Conservation (phyloP, 2,888 invertebrate species). For the Galeopsomyia nigrocyanea region DNA sequence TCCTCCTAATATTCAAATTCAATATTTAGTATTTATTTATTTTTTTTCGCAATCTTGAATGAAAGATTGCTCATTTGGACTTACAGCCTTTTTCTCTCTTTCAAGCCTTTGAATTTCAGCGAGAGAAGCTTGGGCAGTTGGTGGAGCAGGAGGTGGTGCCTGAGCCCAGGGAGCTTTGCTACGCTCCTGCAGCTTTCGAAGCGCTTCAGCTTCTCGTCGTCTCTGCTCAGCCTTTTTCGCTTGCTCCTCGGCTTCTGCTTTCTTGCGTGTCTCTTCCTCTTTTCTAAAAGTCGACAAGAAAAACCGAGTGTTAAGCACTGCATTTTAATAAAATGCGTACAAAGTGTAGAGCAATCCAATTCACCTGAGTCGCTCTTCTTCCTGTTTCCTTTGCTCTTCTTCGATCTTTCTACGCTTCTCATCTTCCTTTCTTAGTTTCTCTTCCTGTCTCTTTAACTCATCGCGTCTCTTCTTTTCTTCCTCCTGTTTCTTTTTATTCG, state of each 20-base stretch:
- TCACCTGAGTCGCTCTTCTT: constrained; percentile 62
- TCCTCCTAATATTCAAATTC: constrained; percentile 57
- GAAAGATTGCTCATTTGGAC: constrained; percentile 28
- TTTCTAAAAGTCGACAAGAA: constrained; percentile 51
- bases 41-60: no score
- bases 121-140: constrained; percentile 69
- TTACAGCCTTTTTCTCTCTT: constrained; percentile 70
- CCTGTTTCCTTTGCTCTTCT: constrained; percentile 66
- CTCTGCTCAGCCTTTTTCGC: constrained; percentile 69
- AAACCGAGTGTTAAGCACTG: no score
- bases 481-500: constrained; percentile 67
- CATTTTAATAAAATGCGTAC: no score
- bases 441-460: constrained; percentile 64
- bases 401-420: constrained; percentile 70
- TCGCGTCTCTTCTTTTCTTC: constrained; percentile 67
- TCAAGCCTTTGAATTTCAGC: constrained; percentile 74
- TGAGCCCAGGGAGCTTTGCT: constrained; percentile 74
- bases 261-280: constrained; percentile 61
- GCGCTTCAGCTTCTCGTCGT: constrained; percentile 69
- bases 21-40: constrained; percentile 8
- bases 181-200: constrained; percentile 69
- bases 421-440: constrained; percentile 70
- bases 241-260: constrained; percentile 63
- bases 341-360: constrained; percentile 33
- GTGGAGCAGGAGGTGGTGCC: constrained; percentile 65